phyloP scores from a whole-genome alignment of 1,140 invertebrate species.

The Euwallacea fornicatus region DNA sequence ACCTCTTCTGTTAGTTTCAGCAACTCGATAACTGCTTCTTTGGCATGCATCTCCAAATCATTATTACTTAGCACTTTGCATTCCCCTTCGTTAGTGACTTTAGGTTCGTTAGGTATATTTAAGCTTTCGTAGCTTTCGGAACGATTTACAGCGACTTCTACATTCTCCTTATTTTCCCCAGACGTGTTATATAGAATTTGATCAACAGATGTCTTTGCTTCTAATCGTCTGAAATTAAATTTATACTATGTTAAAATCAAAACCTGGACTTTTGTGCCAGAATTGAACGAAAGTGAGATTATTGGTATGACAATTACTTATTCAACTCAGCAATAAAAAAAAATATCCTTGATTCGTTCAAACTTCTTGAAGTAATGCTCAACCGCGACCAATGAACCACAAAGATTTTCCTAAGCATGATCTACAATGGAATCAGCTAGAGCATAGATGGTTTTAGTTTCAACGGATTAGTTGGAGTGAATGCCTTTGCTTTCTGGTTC shows the following conservation, averaged over 20 bases:
- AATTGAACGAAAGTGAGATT: too few species aligned
- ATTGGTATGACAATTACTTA: too few species aligned
- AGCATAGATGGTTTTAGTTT: too few species aligned
- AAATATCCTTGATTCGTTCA: too few species aligned
- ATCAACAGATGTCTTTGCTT: background rate
- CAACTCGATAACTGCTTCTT: slow-evolving; percentile 50
- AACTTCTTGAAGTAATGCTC: too few species aligned
- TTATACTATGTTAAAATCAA: background rate
- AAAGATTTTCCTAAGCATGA: too few species aligned
- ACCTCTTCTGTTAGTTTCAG: slow-evolving; percentile 51
- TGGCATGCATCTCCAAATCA: slow-evolving; percentile 26
- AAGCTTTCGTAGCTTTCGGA: slow-evolving; percentile 44
- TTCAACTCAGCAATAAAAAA: too few species aligned
- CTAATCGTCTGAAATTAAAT: background rate
- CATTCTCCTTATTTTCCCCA: slow-evolving; percentile 61
- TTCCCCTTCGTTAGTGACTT: background rate
- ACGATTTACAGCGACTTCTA: slow-evolving; percentile 53
- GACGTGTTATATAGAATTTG: background rate
- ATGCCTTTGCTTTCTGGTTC: too few species aligned
- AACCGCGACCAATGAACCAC: too few species aligned
- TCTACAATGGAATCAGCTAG: too few species aligned
- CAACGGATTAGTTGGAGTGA: too few species aligned
- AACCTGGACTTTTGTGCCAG: too few species aligned
- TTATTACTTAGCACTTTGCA: background rate
- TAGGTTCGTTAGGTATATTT: slow-evolving; percentile 25